Base-by-base conservation (phyloP, 2,797 vertebrate genomes). In the Clarias pachynema region DNA sequence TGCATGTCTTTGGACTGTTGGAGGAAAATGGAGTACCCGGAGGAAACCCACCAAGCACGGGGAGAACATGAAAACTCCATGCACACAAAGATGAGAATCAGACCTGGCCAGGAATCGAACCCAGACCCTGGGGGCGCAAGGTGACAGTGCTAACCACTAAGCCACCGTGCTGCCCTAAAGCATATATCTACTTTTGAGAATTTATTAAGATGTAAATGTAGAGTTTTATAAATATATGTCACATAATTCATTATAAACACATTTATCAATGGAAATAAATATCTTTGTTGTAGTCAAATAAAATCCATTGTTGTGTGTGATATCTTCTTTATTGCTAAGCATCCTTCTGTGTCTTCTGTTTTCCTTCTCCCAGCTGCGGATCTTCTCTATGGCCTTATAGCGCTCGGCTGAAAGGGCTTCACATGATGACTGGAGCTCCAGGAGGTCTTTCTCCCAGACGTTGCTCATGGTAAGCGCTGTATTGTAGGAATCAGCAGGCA, bases 401-500 rank as follows among this genome's bases (percentile, higher is more conserved):
- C 82, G 70, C 95, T 80, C 93, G 91, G 65, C 87, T 95, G 94
- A 97, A 97, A 97, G 96, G 95, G 95, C 96, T 96, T 95, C 92
- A 91, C 96, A 96, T 93, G 95, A 94, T 94, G 93, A 94, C 93
- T 95, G 92, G 93, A 96, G 94, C 96, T 96, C 95, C 92, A 68
- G 89, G 95, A 94, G 94, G 93, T 92, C 94, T 96, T 97, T 97
- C 93, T 95, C 94, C 94, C 89, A 93, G 90, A 94, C 93, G 95
- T 91, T 93, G 94, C 95, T 88, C 91, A 59, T 72, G 94, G 94
- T 95, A 95, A 90, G 86, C 79, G 59, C 90, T 92, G 95, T 92
- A 95, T 98, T 98, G 96, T 98, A 93, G 93, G 14, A 90, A 97
- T 94, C 97, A 98, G 97, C 97, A 96, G 97, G 97, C 96, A 96